Evolutionary conservation across 2,888 invertebrate species (phyloP), one percentile per base, ranked within the genome.

Genomic region (Stenolophus ochropezus): DNA sequence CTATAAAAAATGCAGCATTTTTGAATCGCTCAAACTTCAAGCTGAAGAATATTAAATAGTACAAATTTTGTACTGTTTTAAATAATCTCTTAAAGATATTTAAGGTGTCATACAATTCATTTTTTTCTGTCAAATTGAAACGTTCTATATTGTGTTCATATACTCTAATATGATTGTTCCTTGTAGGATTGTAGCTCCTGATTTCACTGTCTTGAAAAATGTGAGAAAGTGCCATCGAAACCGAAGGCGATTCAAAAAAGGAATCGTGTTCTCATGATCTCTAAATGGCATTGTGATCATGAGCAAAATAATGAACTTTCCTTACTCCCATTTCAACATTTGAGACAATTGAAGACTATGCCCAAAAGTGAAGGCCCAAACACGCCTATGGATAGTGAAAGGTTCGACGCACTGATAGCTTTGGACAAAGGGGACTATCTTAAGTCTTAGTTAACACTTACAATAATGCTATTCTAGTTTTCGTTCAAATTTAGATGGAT

Each of bases 351-450:
- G 25, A 23, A 25, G 14, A 14, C 21, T 61, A 20, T 6, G 18
- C 11, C 20, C 18, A 56, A 42, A 51, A 56, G 56, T 18, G 65
- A 49, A 73, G 14, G 27, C 14, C 23, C 23, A 21, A 47, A 14
- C 21, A 73, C 73, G 73, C 49, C 49, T 47, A 47, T 49, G 21
- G 21, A 21, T 21, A 73, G 73, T 73, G 73, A 73, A 73, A 73
- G 73, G 73, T 23, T 73, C 18, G 71, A 73, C 73, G 73, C 73
- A 73, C 73, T 49, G 73, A 23, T 73, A 73, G 49, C 23, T 73
- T n/a, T 27, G 23, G 73, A 73, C 73, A 73, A 73, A 73, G 73
- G 20, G 73, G 73, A 49, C 21, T 73, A 73, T 73, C 73, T 73
- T 49, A 47, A 21, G 49, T 49, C 23, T 5, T n/a, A 73, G 23